Evolutionary conservation across 2,113 vertebrate species (phyloP).

Genomic region (Plecotus auritus): DNA sequence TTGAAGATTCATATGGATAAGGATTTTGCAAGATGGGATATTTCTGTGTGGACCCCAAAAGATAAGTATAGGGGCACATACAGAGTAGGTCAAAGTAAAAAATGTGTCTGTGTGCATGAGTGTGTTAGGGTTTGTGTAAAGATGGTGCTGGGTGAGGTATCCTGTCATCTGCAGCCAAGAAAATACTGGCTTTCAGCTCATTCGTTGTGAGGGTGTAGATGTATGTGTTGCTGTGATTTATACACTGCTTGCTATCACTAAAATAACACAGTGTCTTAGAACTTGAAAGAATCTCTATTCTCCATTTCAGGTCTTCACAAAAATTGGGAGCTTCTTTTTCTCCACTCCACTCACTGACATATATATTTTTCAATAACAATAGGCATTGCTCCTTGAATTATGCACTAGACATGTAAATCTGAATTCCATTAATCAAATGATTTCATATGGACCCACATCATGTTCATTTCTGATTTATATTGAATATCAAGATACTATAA

Average conservation of each 20-base stretch:
- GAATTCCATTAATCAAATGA: neutral
- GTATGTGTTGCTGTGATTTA: neutral
- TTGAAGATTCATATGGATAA: neutral
- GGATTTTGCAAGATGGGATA: neutral
- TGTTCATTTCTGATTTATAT: neutral
- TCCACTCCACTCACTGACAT: neutral
- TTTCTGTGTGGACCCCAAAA: neutral
- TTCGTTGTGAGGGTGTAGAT: neutral
- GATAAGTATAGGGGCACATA: neutral
- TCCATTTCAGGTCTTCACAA: neutral
- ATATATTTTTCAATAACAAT: neutral
- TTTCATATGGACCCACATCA: neutral
- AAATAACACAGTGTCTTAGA: neutral
- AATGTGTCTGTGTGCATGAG: neutral
- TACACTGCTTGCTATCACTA: neutral
- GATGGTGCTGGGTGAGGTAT: neutral
- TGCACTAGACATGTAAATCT: neutral
- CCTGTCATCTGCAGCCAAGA: neutral
- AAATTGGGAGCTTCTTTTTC: neutral
- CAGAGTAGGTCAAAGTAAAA: neutral
- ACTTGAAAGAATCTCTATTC: neutral
- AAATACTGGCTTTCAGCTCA: neutral
- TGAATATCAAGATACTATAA: neutral
- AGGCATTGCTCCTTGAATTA: neutral
- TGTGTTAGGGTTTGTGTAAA: neutral